Evolutionary conservation across 2,797 vertebrate species (phyloP).

Genomic region (Dendrocincla fuliginosa): DNA sequence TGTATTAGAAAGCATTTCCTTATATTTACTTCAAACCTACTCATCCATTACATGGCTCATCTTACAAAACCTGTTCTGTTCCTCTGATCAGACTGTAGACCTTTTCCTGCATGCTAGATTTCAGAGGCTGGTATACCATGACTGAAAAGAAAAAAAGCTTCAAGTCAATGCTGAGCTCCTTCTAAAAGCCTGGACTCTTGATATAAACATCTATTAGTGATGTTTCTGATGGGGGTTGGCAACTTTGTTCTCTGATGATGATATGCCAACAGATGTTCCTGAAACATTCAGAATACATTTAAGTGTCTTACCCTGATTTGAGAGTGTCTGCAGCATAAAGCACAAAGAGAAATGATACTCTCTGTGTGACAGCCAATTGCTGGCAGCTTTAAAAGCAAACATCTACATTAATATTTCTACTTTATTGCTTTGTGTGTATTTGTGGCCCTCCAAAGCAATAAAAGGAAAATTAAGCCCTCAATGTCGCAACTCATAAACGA

Average conservation of each 20-base stretch:
- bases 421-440: slow-evolving; percentile 1
- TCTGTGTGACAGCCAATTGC: not conserved
- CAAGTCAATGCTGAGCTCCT: not conserved
- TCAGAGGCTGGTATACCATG: not conserved
- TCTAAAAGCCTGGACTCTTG: not conserved
- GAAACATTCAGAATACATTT: not conserved
- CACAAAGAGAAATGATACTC: not conserved
- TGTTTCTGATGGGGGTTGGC: not conserved
- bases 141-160: not conserved
- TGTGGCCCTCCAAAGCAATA: slow-evolving; percentile 1
- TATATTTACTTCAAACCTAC: not conserved
- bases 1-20: not conserved
- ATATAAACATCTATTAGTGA: not conserved
- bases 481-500: not conserved
- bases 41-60: not conserved
- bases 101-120: not conserved
- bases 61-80: not conserved
- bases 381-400: not conserved
- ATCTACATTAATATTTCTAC: not conserved
- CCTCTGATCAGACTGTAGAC: not conserved
- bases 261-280: not conserved
- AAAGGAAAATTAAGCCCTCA: not conserved
- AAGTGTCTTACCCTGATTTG: not conserved
- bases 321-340: not conserved
- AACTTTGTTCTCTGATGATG: not conserved